These are phyloP conservation scores for Drosophila birchii DNA, from an alignment of 2,888 invertebrate species.

Conservation along the genomic window DNA sequence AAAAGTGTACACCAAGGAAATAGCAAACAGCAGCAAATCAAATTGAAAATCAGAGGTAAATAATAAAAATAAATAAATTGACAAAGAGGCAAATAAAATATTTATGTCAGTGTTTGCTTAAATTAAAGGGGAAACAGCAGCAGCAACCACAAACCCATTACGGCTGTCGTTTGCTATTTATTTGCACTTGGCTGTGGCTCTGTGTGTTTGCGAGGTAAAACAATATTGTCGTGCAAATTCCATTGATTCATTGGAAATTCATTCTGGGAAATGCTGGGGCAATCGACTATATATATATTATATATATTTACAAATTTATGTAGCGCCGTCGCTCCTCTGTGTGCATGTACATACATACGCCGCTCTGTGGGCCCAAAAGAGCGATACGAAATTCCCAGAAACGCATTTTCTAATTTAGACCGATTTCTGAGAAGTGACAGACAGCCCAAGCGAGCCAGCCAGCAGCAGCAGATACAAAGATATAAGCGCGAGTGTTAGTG, in stretches of 20 bases:
- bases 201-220: conserved; percentile 8
- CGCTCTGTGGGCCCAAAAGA: conserved; percentile 73
- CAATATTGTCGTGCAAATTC: conserved; percentile 25
- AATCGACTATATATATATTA: neutral
- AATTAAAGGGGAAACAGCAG: conserved; percentile 10
- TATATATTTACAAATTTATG: conserved; percentile 49
- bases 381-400: conserved; percentile 82
- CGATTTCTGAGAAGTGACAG: conserved; percentile 83
- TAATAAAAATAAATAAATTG: conserved; percentile 19
- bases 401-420: conserved; percentile 84
- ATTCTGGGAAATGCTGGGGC: conserved; percentile 10
- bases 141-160: conserved; percentile 6
- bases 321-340: conserved; percentile 53
- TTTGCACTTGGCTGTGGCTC: conserved; percentile 17
- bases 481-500: conserved; percentile 39
- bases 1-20: conserved; percentile 49
- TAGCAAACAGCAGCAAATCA: conserved; percentile 57
- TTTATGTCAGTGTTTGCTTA: conserved; percentile 33
- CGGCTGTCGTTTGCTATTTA: conserved; percentile 27
- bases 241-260: conserved; percentile 36
- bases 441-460: conserved; percentile 67
- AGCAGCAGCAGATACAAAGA: conserved; percentile 68
- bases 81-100: conserved; percentile 1
- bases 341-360: conserved; percentile 50
- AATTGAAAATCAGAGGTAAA: conserved; percentile 25